phyloP scores from a whole-genome alignment of 2,797 vertebrate species.

The Chaenodraco wilsoni region DNA sequence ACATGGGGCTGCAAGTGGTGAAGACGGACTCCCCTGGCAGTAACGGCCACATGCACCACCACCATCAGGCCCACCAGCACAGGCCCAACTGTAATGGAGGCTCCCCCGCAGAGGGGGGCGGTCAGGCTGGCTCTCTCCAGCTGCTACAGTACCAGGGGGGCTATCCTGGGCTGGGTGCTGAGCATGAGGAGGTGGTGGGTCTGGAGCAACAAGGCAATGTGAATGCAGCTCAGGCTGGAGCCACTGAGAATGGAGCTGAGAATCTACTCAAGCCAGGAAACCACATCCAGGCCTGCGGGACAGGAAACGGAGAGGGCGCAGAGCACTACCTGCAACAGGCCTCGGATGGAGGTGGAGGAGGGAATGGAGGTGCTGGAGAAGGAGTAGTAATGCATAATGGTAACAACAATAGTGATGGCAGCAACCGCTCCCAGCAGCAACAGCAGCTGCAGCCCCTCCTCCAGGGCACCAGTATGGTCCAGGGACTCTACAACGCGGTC shows the following conservation, averaged over 20 bases:
- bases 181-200: constrained; percentile 94
- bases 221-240: constrained; percentile 70
- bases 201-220: constrained; percentile 84
- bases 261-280: constrained; percentile 92
- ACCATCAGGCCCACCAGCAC: constrained; percentile 85
- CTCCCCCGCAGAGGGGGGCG: constrained; percentile 86
- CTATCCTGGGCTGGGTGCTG: constrained; percentile 89
- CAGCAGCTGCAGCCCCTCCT: constrained; percentile 90
- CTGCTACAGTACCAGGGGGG: constrained; percentile 96
- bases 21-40: constrained; percentile 91
- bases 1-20: constrained; percentile 86
- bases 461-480: constrained; percentile 91
- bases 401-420: constrained; percentile 69
- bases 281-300: constrained; percentile 90
- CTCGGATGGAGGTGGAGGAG: constrained; percentile 77
- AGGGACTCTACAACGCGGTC: constrained; percentile 92
- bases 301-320: constrained; percentile 84
- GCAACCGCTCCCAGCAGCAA: constrained; percentile 78
- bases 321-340: constrained; percentile 93
- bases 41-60: constrained; percentile 82
- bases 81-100: constrained; percentile 93
- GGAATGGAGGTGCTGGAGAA: constrained; percentile 69
- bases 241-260: constrained; percentile 83
- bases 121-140: constrained; percentile 88
- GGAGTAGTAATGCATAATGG: constrained; percentile 82